Base-by-base conservation (phyloP, 2,797 vertebrate species). In the Alosa sapidissima region DNA sequence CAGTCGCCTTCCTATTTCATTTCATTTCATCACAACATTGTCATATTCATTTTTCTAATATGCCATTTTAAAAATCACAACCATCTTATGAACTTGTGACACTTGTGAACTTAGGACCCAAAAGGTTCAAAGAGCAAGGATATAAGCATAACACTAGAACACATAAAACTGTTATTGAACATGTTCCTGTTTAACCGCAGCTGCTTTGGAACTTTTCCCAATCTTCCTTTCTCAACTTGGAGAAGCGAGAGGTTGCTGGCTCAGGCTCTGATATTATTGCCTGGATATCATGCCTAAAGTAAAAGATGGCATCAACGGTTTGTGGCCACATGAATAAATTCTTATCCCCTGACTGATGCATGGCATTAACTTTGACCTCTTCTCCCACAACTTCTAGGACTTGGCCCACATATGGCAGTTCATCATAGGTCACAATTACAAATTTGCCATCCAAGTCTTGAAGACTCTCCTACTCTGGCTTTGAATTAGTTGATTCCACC, bases 291-390 rank as follows among this genome's bases (percentile, higher is more conserved):
- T 68, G 68, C 81, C 7, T 82, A 11, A 41, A 85, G 65, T 85
- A 72, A 5, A 85, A 85, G 36, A 82, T 45, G 16, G 52, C 60
- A 75, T 82, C 81, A 36, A 51, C 47, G 21, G 49, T 85, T 85
- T 82, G 60, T 82, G 47, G 85, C 81, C 60, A 85, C 81, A 82
- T 85, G 81, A 82, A 72, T 13, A 85, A 45, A 10, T 82, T 82
- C 47, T 85, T 75, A 3, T 85, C 60, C 82, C 81, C 81, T 16
- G 60, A 85, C 55, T 84, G 84, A 51, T 51, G 75, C 84, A 84
- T 78, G 83, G 41, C 11, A 51, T 51, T 78, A 54, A 84, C 68
- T 62, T 78, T 47, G 10, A 84, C 60, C 28, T 75, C 83, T 41
- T 84, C 83, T 84, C 83, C 60, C 83, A 84, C 62, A 75, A 84